Conservation (phyloP, 2,797 vertebrate genomes). For the Rhinogobio ventralis region DNA sequence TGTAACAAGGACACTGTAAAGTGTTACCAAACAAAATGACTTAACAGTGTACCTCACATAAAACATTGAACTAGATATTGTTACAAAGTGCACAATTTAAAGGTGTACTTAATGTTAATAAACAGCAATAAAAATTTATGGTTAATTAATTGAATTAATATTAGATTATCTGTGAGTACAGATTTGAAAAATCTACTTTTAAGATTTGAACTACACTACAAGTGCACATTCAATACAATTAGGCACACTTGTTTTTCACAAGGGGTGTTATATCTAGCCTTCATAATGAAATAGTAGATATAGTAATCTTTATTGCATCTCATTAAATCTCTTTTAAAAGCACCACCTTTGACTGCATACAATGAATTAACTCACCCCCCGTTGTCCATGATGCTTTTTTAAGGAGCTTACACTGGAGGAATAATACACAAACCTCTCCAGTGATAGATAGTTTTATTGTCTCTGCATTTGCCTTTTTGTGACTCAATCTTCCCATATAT, state of each 20-base stretch:
- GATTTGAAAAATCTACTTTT: background rate
- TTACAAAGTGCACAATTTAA: too few relatives aligned
- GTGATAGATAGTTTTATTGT: slow-evolving; percentile 26
- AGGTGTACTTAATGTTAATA: too few relatives aligned
- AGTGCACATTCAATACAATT: background rate
- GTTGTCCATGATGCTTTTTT: background rate
- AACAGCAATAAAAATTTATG: too few relatives aligned
- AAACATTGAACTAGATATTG: too few relatives aligned
- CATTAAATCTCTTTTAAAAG: slow-evolving; percentile 20
- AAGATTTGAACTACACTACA: background rate
- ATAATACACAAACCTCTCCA: slow-evolving; percentile 2
- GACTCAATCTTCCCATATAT: background rate
- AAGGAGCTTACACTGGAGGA: background rate
- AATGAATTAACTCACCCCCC: background rate
- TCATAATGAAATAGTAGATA: slow-evolving; percentile 6
- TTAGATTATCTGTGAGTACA: too few relatives aligned
- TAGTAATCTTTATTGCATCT: slow-evolving; percentile 8
- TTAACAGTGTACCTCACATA: too few relatives aligned
- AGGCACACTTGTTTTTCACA: background rate
- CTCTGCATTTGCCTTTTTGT: slow-evolving; percentile 11
- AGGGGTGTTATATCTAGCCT: background rate
- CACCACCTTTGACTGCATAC: background rate
- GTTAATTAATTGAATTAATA: too few relatives aligned
- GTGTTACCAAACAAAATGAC: background rate
- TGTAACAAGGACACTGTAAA: background rate